Percentiles rank a stretch among this genome's conserved stretches.
Evolutionary conservation across 2,113 vertebrate genomes (phyloP).

Genomic region (Eublepharis macularius): DNA sequence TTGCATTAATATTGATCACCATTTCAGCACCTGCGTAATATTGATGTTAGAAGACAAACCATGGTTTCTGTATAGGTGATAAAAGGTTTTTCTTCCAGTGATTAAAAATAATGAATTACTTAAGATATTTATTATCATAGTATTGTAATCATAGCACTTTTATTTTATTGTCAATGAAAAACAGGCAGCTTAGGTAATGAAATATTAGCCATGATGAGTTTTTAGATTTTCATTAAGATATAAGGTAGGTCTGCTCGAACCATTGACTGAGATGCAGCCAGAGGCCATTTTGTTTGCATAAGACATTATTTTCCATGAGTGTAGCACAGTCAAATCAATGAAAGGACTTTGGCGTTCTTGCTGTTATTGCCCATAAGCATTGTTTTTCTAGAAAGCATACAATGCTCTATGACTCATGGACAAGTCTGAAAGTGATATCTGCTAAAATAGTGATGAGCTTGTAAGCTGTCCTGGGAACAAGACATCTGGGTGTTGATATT

Average conservation of each 20-base stretch:
- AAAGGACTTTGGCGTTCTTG: neutral
- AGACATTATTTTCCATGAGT: neutral
- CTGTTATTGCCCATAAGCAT: neutral
- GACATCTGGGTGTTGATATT: slow-evolving; percentile 38
- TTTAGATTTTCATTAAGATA: neutral
- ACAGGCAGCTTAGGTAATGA: neutral
- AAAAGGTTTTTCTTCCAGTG: neutral
- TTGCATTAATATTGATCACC: slow-evolving; percentile 50
- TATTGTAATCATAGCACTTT: slow-evolving; percentile 28
- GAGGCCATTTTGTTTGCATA: slow-evolving; percentile 2
- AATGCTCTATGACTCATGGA: neutral
- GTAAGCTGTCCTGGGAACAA: slow-evolving; percentile 29
- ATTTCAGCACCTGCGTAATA: slow-evolving; percentile 40
- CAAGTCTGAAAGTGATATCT: slow-evolving; percentile 23
- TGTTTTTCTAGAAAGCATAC: neutral
- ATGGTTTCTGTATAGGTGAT: slow-evolving; percentile 27
- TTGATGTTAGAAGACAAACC: slow-evolving; percentile 28
- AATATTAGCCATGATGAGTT: slow-evolving; percentile 22
- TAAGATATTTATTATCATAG: slow-evolving; percentile 20
- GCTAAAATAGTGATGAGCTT: slow-evolving; percentile 42
- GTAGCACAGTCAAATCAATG: slow-evolving; percentile 24
- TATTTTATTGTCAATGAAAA: slow-evolving; percentile 23
- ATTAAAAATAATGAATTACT: slow-evolving; percentile 31
- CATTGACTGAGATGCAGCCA: neutral
- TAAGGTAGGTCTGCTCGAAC: neutral